Conservation (phyloP, 2,113 vertebrate species). For the Anolis sagrei region DNA sequence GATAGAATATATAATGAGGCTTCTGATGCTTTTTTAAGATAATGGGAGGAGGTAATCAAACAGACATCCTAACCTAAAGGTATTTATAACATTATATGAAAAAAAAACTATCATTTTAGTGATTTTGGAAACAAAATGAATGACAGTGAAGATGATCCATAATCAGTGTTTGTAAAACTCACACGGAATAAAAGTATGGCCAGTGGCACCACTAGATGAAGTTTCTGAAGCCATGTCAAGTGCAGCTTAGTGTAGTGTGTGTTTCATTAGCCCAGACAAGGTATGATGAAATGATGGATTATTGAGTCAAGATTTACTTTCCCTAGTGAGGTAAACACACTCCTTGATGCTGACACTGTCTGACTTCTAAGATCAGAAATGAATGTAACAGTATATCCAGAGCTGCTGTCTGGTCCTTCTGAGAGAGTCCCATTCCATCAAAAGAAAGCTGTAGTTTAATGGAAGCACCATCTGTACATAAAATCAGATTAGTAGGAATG, state of each 20-base stretch:
- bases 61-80: background rate
- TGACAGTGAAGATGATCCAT: background rate
- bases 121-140: background rate
- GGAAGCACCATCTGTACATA: no score
- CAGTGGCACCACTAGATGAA: background rate
- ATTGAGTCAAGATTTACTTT: background rate
- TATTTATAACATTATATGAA: background rate
- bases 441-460: no score
- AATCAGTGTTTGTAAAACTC: background rate
- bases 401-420: background rate
- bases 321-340: background rate
- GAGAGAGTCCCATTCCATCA: background rate
- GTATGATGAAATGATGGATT: background rate
- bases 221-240: background rate
- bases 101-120: background rate
- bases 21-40: background rate
- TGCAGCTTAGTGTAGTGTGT: background rate
- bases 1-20: background rate
- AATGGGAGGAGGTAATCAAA: background rate
- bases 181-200: background rate
- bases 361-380: background rate
- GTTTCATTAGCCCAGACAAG: background rate
- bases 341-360: background rate
- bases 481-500: no score
- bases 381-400: background rate